Evolutionary conservation across 2,797 vertebrate species (phyloP), one percentile per base, ranked within the genome.

Genomic region (Pangasius mekongensis): DNA sequence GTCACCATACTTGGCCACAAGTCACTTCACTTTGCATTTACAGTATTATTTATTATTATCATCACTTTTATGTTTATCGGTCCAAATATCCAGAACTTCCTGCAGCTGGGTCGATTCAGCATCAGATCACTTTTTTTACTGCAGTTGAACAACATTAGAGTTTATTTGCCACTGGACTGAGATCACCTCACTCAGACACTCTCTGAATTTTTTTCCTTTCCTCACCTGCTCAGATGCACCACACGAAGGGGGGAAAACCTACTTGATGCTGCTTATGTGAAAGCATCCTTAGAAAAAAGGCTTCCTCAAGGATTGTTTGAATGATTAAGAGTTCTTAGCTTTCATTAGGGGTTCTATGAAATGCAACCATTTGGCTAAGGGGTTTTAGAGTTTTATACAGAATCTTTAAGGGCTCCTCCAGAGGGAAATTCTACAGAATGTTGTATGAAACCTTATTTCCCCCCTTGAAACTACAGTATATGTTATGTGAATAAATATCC

Each of bases 301-400:
- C 14, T 33, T 78, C 8, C 56, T 81, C 78, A 43, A 62, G 58
- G 56, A 62, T 43, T 82, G 36, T 62, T 62, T 82, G 33, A 82
- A 62, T 39, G 36, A 22, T 60, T 36, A 5, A 36, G 18, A 20
- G 10, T 36, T 36, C 16, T 6, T 36, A 56, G 6, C n/a, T 54
- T 78, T 54, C n/a, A 33, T 13, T 52, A 7, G 10, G 18, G 9
- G 3, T 58, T 56, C 20, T 58, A 39, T 3, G 2, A 27, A 60
- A 39, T 36, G 30, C 20, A 39, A 39, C 10, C 78, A 27, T 24
- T 60, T 16, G 33, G 13, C 8, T 16, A 30, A 76, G 43, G 43
- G 9, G 52, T 49, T 52, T 27, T 76, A 10, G n/a, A 33, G 49
- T 78, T 56, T 56, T 33, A 52, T 54, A 16, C 11, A n/a, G 43